phyloP scores from a whole-genome alignment of 2,113 vertebrate genomes.

The Mixornis gularis region DNA sequence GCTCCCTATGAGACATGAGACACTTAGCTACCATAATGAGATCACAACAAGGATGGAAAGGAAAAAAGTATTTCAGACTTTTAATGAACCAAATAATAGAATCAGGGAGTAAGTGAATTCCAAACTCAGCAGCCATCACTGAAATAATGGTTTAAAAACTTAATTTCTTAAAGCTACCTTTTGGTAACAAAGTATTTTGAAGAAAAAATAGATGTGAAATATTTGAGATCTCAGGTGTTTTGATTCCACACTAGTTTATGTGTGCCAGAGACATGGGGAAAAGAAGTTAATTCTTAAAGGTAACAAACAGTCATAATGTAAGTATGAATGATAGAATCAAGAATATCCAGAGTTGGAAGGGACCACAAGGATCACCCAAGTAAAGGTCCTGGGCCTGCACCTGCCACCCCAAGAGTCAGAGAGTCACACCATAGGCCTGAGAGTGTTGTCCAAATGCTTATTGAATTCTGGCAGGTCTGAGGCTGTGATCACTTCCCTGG shows the following conservation, averaged over 20 bases:
- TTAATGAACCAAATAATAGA: not conserved
- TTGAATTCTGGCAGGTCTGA: not conserved
- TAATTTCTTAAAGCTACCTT: not conserved
- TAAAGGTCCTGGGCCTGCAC: not conserved
- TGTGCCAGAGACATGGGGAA: not conserved
- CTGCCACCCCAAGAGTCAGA: not conserved
- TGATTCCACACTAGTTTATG: not conserved
- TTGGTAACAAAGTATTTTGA: not conserved
- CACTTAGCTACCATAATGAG: not conserved
- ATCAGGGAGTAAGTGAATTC: not conserved
- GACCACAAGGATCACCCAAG: not conserved
- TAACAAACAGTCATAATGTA: not conserved
- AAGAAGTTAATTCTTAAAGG: not conserved
- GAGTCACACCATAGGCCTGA: not conserved
- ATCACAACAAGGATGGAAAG: not conserved
- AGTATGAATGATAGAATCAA: not conserved
- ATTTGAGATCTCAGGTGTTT: not conserved
- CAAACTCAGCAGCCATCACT: not conserved
- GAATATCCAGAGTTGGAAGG: not conserved
- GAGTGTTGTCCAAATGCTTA: accelerated
- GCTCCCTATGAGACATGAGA: not conserved
- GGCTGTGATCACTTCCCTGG: not conserved
- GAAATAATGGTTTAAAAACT: not conserved
- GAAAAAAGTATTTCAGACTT: not conserved
- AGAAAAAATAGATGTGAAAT: not conserved